Conservation (phyloP, 2,888 invertebrate genomes). For the Lasioglossum leucozonium region DNA sequence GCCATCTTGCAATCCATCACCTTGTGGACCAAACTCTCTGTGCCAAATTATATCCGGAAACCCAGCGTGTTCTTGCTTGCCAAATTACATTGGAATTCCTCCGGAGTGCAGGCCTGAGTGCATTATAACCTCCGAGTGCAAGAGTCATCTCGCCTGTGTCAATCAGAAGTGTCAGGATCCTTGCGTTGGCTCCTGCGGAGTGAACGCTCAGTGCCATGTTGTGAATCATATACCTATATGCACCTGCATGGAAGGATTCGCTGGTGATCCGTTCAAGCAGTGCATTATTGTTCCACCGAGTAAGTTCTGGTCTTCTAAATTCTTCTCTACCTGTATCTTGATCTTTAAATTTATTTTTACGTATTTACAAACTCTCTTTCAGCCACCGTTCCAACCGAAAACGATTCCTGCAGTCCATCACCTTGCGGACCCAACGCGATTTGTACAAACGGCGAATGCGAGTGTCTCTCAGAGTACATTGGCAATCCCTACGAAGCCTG, state of each 20-base stretch:
- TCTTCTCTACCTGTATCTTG: not conserved
- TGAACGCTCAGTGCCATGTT: slow-evolving; percentile 92
- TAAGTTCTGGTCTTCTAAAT: slow-evolving; percentile 37
- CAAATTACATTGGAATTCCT: slow-evolving; percentile 92
- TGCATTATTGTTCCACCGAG: slow-evolving; percentile 87
- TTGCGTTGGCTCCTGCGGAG: slow-evolving; percentile 93
- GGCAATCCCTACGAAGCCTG: slow-evolving; percentile 91
- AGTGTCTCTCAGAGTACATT: slow-evolving; percentile 88
- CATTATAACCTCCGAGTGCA: slow-evolving; percentile 91
- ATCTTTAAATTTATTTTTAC: not conserved
- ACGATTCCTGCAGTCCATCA: slow-evolving; percentile 88
- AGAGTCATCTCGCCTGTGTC: slow-evolving; percentile 91
- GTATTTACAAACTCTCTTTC: not conserved
- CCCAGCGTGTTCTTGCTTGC: slow-evolving; percentile 92
- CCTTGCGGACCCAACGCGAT: slow-evolving; percentile 92
- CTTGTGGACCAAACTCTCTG: slow-evolving; percentile 93
- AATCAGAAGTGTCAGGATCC: slow-evolving; percentile 93
- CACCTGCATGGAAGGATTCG: slow-evolving; percentile 90
- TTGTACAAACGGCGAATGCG: slow-evolving; percentile 90
- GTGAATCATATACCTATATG: slow-evolving; percentile 93
- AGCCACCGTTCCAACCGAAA: slow-evolving; percentile 65
- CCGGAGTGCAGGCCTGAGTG: slow-evolving; percentile 93
- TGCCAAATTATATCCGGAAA: slow-evolving; percentile 90
- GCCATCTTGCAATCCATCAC: slow-evolving; percentile 92
- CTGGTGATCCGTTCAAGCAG: slow-evolving; percentile 93